Evolutionary conservation across 92 coral and sea anemone species (phyloP), one percentile per base, ranked within the genome.

Genomic region (Phenganax subtilis): DNA sequence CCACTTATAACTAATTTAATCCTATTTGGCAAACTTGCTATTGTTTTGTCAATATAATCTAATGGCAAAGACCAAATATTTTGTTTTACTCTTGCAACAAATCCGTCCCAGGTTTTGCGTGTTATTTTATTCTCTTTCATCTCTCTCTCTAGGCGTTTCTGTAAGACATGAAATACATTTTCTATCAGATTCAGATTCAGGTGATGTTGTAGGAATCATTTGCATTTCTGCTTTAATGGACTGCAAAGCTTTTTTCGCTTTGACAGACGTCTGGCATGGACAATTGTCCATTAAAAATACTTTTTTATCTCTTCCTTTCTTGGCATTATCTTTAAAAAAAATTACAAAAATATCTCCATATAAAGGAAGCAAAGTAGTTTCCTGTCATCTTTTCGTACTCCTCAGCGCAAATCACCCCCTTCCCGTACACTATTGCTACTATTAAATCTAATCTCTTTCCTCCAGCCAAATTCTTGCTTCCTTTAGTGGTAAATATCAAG

Each of bases 171-270:
- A 61, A 82, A 88, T 25, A 89, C 77, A 65, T 89, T 87, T 72
- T 87, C 92, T 29, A 89, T 84, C 57, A 72, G 87, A 54, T 89
- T 87, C 30, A 87, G 25, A 84, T 79, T 89, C 92, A 27, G 92
- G 92, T 67, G 88, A 80, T 37, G 83, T 87, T 12, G 88, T 69
- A 30, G 92, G 92, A 62, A 89, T 89, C 60, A 47, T 75, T 37
- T 73, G 87, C 52, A 20, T 20, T 20, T 20, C 25, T 20, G 25
- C 25, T 20, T 20, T 20, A 20, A 20, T 20, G 25, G 25, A 20
- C 25, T 20, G 25, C 25, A 20, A 20, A 20, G 25, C 25, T 20
- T 20, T 20, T 20, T 20, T 20, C 25, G 25, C 25, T 20, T 20
- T 20, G 25, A 20, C 25, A 20, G 25, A 20, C 25, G 25, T 20